These are phyloP conservation scores for Hiodon alosoides DNA, from an alignment of 2,113 vertebrate species.

Conservation along the genomic window DNA sequence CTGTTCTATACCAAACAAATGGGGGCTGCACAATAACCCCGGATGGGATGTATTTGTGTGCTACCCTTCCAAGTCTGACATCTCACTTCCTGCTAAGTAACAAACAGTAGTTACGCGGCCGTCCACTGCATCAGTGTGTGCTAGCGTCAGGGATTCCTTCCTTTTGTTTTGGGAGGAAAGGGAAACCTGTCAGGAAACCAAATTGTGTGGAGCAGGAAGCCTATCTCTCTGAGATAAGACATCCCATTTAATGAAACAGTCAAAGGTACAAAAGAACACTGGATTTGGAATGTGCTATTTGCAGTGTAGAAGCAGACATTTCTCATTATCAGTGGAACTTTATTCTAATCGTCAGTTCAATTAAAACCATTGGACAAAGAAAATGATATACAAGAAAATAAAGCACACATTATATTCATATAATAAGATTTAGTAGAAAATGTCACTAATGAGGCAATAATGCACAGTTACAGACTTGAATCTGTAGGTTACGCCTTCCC, in stretches of 20 bases:
- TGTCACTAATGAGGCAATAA: no score
- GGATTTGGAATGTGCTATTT: no score
- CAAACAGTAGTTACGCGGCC: constrained; percentile 27
- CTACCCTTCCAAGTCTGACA: constrained; percentile 40
- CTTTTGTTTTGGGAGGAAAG: constrained; percentile 90
- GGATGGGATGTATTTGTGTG: constrained; percentile 30
- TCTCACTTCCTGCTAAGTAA: constrained; percentile 43
- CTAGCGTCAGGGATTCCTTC: constrained; percentile 50
- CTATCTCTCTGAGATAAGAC: constrained; percentile 78
- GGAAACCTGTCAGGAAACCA: constrained; percentile 95
- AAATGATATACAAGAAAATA: no score
- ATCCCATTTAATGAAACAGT: constrained; percentile 63
- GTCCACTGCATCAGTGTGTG: not conserved
- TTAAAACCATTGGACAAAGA: no score
- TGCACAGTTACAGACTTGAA: no score
- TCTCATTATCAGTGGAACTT: no score
- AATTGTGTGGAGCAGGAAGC: constrained; percentile 88
- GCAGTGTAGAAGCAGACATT: no score
- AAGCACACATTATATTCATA: no score
- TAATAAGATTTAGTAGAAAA: no score
- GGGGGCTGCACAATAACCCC: constrained; percentile 4
- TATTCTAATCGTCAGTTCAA: no score
- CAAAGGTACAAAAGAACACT: no score
- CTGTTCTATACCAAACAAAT: not conserved
- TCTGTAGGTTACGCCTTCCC: no score